phyloP scores from a whole-genome alignment of 1,140 invertebrate species.

The Sitodiplosis mosellana region DNA sequence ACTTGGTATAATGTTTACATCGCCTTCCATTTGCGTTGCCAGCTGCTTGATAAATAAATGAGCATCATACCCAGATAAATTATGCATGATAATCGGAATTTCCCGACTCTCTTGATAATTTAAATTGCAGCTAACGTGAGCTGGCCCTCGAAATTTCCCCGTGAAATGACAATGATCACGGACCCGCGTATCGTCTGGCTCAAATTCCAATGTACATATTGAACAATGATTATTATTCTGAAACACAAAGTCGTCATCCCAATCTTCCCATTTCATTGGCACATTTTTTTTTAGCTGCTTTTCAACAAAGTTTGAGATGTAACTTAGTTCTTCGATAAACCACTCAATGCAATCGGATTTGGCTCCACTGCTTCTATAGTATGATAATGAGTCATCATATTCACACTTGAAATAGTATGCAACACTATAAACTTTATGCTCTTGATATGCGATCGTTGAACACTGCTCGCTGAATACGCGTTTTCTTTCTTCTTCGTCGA shows the following conservation, averaged over 20 bases:
- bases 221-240: constrained; percentile 9
- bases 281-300: constrained; percentile 8
- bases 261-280: too few relatives aligned
- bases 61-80: constrained; percentile 16
- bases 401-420: constrained; percentile 14
- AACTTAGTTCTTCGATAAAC: constrained; percentile 8
- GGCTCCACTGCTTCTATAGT: constrained; percentile 12
- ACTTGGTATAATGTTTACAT: constrained; percentile 19
- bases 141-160: constrained; percentile 15
- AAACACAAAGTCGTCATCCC: constrained; percentile 4
- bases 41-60: constrained; percentile 21
- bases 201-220: constrained; percentile 13
- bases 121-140: constrained; percentile 21
- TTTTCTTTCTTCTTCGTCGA: constrained; percentile 1
- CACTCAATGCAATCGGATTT: constrained; percentile 10
- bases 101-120: constrained; percentile 15
- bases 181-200: constrained; percentile 7
- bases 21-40: constrained; percentile 8
- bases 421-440: constrained; percentile 16
- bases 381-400: constrained; percentile 13
- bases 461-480: neutral
- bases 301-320: constrained; percentile 8
- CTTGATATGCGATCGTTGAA: constrained; percentile 10
- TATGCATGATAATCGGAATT: constrained; percentile 22
- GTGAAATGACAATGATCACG: constrained; percentile 20